A percentile compares a stretch with the other conserved stretches of the same genome.
Evolutionary conservation across 2,797 vertebrate genomes (phyloP).

Genomic region (Epinephelus malabaricus): DNA sequence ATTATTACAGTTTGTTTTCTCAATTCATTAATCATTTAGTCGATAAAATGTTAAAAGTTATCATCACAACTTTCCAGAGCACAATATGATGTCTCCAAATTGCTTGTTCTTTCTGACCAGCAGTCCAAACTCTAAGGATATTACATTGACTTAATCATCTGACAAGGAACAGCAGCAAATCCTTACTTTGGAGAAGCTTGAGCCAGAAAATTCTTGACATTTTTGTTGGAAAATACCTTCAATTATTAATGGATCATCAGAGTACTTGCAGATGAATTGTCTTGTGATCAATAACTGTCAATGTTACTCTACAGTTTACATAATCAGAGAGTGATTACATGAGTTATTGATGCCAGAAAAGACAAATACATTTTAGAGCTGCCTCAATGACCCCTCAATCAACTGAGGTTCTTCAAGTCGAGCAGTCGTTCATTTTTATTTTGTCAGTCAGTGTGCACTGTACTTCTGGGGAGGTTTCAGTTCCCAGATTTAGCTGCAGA

Average conservation of each 20-base stretch:
- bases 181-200: not conserved
- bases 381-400: too few relatives aligned
- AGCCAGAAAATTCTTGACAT: not conserved
- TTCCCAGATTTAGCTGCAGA: too few relatives aligned
- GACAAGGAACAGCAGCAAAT: not conserved
- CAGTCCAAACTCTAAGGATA: not conserved
- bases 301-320: not conserved
- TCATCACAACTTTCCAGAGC: not conserved
- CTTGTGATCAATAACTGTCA: not conserved
- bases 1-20: not conserved
- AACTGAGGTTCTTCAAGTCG: too few relatives aligned
- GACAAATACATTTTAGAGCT: too few relatives aligned
- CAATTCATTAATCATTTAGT: not conserved
- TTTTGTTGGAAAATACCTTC: not conserved
- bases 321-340: not conserved
- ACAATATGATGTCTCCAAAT: not conserved
- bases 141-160: not conserved
- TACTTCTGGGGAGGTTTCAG: too few relatives aligned
- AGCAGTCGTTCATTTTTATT: too few relatives aligned
- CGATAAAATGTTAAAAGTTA: not conserved
- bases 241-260: not conserved
- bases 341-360: conserved; percentile 2
- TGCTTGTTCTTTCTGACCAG: not conserved
- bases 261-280: not conserved
- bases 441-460: too few relatives aligned